Evolutionary conservation across 2,797 vertebrate genomes (phyloP), one percentile per base, ranked within the genome.

Genomic region (Knipowitschia caucasica): DNA sequence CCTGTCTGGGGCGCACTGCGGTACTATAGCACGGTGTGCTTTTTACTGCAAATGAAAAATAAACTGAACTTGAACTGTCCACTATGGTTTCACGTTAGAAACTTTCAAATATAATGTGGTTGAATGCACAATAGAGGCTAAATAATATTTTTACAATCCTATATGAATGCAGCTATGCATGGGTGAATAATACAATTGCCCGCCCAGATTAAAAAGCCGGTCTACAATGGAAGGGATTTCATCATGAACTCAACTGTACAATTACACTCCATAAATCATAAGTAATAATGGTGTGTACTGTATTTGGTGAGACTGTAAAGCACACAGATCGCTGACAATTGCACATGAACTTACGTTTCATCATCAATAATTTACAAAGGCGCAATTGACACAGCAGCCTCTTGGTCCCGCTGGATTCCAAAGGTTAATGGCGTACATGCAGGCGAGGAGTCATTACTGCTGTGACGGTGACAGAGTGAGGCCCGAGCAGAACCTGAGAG

Each of bases 351-450:
- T 69, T 66, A 58, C 53, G 53, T 61, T 75, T 59, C 50, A 6
- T 53, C 62, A 81, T 86, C 77, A 81, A 82, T 80, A 82, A 82
- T 88, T 80, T 74, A 80, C 69, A 73, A 69, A 76, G 42, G 58
- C 40, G 71, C 44, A 59, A 82, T 77, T 42, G 62, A 67, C 68
- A 43, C 2, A 12, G 54, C 61, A 50, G 54, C 30, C 24, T 67
- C 51, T 15, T 18, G 20, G 63, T 62, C 75, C 67, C 35, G 1
- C 2, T 60, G 78, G 77, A 81, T 68, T 80, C 38, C 43, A 62
- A 69, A 62, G 88, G 88, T 89, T 91, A 92, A 92, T 87, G 87
- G 86, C 72, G 34, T 61, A 59, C 70, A 80, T 55, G 62, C 69
- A 81, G 86, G 91, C 87, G 86, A 74, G 59, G 21, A 24, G 34